phyloP scores from a whole-genome alignment of 2,113 vertebrate species.

The Oriolus oriolus region DNA sequence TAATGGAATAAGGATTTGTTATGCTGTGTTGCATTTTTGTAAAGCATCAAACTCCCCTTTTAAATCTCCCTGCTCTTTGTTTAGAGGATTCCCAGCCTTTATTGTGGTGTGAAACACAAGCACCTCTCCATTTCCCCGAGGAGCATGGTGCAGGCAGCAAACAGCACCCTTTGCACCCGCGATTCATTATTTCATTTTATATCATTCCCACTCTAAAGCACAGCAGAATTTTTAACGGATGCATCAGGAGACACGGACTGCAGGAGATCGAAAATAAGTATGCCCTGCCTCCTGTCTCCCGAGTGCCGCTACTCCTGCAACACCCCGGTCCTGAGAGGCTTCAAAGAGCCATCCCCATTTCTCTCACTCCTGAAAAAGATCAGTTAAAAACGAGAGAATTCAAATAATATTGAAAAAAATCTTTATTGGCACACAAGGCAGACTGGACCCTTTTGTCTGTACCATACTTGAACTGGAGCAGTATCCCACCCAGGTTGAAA shows the following conservation, averaged over 20 bases:
- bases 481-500: neutral
- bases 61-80: neutral
- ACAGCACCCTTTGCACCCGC: neutral
- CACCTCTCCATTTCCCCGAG: neutral
- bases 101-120: neutral
- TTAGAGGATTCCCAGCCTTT: neutral
- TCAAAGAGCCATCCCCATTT: neutral
- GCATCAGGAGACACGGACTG: accelerated
- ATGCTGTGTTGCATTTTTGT: neutral
- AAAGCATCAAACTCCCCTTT: neutral
- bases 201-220: neutral
- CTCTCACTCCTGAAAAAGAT: neutral
- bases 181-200: neutral
- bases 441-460: neutral
- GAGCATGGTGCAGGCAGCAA: accelerated
- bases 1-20: neutral
- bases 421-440: neutral
- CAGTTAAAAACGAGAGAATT: neutral
- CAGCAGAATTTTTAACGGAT: neutral
- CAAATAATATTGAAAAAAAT: neutral
- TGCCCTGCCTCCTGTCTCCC: accelerated
- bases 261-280: neutral
- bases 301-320: neutral
- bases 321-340: accelerated
- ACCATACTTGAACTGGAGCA: neutral